phyloP scores from a whole-genome alignment of 2,888 invertebrate species.

The Cataglyphis altisquamis region DNA sequence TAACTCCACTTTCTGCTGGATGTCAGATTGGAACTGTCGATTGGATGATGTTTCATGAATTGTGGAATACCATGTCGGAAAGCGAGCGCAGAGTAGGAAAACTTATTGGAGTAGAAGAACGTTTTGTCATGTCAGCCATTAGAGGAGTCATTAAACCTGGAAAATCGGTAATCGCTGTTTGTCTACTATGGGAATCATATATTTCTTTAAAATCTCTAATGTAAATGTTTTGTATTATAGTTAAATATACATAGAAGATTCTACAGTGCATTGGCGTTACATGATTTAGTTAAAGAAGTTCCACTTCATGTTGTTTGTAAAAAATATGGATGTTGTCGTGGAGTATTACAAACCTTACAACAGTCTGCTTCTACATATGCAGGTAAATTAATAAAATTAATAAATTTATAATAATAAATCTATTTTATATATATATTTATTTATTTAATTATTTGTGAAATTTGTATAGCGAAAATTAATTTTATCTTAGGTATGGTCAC shows the following conservation, averaged over 20 bases:
- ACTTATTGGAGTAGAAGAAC: conserved; percentile 95
- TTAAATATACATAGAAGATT: conserved; percentile 89
- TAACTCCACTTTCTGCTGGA: conserved; percentile 96
- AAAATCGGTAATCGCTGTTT: conserved; percentile 73
- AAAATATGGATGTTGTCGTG: conserved; percentile 95
- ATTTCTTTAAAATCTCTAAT: conserved; percentile 13
- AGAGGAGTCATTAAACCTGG: conserved; percentile 88
- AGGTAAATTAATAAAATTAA: conserved; percentile 86
- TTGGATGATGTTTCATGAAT: conserved; percentile 92
- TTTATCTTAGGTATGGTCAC: conserved; percentile 94
- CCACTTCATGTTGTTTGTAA: conserved; percentile 93
- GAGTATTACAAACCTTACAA: conserved; percentile 97
- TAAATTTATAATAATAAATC: neutral
- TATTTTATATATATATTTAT: neutral
- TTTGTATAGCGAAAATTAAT: conserved; percentile 15
- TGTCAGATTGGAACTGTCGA: conserved; percentile 92
- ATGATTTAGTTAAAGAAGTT: conserved; percentile 97
- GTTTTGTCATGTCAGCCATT: conserved; percentile 93
- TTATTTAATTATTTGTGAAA: neutral
- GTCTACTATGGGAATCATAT: neutral
- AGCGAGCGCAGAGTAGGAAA: conserved; percentile 95
- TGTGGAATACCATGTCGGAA: conserved; percentile 93
- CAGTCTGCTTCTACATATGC: conserved; percentile 98
- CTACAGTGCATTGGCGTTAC: conserved; percentile 95
- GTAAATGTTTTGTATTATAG: conserved; percentile 66